Percentiles rank a stretch among this genome's conserved stretches.
Evolutionary conservation across 2,113 vertebrate species (phyloP).

Genomic region (Mellivora capensis): DNA sequence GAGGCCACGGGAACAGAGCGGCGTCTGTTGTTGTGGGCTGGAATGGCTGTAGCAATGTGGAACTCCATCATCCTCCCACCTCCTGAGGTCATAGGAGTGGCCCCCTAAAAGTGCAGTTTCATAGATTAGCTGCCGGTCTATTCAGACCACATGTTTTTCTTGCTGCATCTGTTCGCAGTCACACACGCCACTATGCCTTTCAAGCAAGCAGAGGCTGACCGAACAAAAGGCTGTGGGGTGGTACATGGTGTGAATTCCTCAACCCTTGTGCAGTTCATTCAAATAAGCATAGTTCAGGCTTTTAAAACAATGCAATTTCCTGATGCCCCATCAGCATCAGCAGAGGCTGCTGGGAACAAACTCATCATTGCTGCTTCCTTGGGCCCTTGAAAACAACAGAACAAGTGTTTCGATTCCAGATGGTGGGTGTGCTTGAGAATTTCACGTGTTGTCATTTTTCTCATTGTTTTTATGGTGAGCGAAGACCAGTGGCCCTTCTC

Average conservation of each 20-base stretch:
- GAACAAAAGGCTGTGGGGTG: background rate
- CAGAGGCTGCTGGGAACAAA: background rate
- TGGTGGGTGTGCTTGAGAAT: background rate
- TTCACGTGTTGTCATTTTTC: background rate
- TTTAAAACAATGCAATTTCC: constrained; percentile 52
- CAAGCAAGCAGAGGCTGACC: background rate
- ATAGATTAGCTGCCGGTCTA: background rate
- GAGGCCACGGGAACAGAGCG: background rate
- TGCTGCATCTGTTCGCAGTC: constrained; percentile 53
- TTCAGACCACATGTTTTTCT: background rate
- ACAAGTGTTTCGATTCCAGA: background rate
- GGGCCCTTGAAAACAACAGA: background rate
- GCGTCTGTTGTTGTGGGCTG: background rate
- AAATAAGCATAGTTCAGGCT: background rate
- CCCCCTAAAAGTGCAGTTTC: background rate
- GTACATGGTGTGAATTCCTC: constrained; percentile 28
- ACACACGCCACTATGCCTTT: background rate
- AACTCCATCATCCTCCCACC: background rate
- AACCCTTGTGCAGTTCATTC: constrained; percentile 7
- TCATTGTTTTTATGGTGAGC: background rate
- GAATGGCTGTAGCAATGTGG: background rate
- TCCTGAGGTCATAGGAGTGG: background rate
- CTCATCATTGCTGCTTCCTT: background rate
- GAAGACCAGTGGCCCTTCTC: background rate
- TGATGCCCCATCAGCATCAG: background rate